phyloP scores from a whole-genome alignment of 1,140 invertebrate genomes.

The Asbolus verrucosus region DNA sequence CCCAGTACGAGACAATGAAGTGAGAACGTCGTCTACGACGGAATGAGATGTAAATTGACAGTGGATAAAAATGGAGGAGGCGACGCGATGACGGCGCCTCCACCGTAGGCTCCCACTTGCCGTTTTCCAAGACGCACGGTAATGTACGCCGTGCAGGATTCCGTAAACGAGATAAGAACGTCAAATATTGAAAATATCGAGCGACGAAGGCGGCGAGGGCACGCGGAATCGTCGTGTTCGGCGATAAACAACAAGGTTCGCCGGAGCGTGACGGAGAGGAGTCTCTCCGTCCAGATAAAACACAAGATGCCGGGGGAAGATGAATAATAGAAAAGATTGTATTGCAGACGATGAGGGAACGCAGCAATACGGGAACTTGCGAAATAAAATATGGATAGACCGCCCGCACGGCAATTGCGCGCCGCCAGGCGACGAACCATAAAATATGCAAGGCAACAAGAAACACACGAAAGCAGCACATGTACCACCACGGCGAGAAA shows the following conservation, averaged over 20 bases:
- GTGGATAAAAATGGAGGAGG: slow-evolving; percentile 42
- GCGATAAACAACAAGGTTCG: slow-evolving; percentile 38
- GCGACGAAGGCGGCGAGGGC: slow-evolving; percentile 15
- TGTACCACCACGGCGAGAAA: neutral
- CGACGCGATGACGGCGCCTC: neutral
- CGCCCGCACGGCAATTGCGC: slow-evolving; percentile 23
- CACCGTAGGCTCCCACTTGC: neutral
- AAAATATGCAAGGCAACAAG: slow-evolving; percentile 16
- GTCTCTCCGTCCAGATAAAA: slow-evolving; percentile 14
- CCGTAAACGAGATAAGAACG: slow-evolving; percentile 30
- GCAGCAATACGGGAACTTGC: slow-evolving; percentile 46
- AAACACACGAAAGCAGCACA: slow-evolving; percentile 21
- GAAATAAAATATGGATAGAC: slow-evolving; percentile 48
- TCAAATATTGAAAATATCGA: slow-evolving; percentile 40
- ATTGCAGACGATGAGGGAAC: slow-evolving; percentile 47
- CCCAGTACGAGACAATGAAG: slow-evolving; percentile 28
- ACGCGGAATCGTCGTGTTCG: slow-evolving; percentile 37
- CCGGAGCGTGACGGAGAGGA: slow-evolving; percentile 8
- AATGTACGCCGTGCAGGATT: slow-evolving; percentile 12
- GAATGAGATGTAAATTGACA: slow-evolving; percentile 51
- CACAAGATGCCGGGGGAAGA: slow-evolving; percentile 35
- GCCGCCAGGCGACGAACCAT: slow-evolving; percentile 28
- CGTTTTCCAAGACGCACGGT: slow-evolving; percentile 13
- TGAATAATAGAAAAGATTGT: slow-evolving; percentile 51
- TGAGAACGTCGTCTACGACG: slow-evolving; percentile 39